Conservation (phyloP, 2,888 invertebrate species). For the Apodemia zela region DNA sequence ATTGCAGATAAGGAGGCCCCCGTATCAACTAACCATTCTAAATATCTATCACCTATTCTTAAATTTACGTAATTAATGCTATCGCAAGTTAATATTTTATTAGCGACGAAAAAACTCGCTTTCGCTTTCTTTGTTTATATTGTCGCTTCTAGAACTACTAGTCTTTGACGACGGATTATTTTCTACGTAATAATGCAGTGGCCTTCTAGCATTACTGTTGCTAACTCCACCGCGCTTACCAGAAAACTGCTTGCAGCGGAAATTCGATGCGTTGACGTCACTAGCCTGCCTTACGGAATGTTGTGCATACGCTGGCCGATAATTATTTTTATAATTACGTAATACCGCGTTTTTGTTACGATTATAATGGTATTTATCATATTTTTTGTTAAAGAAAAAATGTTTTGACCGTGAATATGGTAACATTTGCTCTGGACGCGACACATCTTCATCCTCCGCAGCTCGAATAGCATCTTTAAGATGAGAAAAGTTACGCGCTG, state of each 20-base stretch:
- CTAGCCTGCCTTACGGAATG: background rate
- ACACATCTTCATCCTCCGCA: conserved; percentile 24
- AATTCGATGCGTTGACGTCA: background rate
- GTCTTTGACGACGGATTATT: no score
- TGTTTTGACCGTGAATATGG: background rate
- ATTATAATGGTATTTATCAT: background rate
- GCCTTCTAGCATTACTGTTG: no score
- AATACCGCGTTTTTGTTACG: background rate
- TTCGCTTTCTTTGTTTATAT: background rate
- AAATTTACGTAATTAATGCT: conserved; percentile 22
- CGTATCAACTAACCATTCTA: conserved; percentile 24
- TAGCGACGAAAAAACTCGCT: conserved; percentile 22
- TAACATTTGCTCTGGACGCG: background rate
- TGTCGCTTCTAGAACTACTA: background rate
- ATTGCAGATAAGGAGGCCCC: conserved; percentile 26
- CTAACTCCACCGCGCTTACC: background rate
- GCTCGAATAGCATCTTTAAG: conserved; percentile 27
- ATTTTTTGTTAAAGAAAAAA: background rate
- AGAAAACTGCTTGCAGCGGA: background rate
- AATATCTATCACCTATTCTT: conserved; percentile 16
- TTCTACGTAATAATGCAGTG: no score
- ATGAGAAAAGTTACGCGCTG: conserved; percentile 24
- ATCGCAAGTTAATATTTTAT: conserved; percentile 21
- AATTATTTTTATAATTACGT: background rate
- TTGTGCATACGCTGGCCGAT: background rate